A percentile compares a stretch with the other conserved stretches of the same genome.
phyloP scores from a whole-genome alignment of 2,797 vertebrate species.

The Limnodromus scolopaceus region DNA sequence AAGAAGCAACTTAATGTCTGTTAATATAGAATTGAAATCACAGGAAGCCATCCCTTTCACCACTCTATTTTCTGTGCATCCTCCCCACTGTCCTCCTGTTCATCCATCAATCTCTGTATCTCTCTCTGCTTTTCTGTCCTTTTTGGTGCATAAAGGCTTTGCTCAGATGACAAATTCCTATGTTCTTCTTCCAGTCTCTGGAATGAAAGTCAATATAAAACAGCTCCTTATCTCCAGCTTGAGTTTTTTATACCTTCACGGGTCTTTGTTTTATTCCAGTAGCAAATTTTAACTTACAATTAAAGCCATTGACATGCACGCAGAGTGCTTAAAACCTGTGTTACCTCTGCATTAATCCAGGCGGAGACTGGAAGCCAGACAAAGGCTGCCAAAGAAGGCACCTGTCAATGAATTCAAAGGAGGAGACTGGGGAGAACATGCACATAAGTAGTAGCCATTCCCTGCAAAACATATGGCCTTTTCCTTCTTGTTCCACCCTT shows the following conservation, averaged over 20 bases:
- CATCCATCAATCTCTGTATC: not conserved
- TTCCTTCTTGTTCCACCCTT: not conserved
- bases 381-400: not conserved
- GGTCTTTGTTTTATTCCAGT: slow-evolving; percentile 34
- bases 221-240: slow-evolving; percentile 14
- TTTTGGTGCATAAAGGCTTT: slow-evolving; percentile 1
- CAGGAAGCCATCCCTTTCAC: not conserved
- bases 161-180: not conserved
- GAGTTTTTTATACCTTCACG: not conserved
- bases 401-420: not conserved
- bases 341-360: not conserved
- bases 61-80: not conserved
- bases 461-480: not conserved
- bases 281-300: slow-evolving; percentile 33
- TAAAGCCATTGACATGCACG: not conserved
- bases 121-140: not conserved
- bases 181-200: slow-evolving; percentile 2
- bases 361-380: not conserved
- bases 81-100: not conserved
- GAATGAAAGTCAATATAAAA: slow-evolving; percentile 52
- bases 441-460: not conserved
- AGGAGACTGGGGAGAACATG: not conserved
- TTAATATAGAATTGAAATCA: not conserved
- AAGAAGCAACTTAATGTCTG: not conserved
- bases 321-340: not conserved